Evolutionary conservation across 2,113 vertebrate species (phyloP), one percentile per base, ranked within the genome.

Genomic region (Urocolius indicus): DNA sequence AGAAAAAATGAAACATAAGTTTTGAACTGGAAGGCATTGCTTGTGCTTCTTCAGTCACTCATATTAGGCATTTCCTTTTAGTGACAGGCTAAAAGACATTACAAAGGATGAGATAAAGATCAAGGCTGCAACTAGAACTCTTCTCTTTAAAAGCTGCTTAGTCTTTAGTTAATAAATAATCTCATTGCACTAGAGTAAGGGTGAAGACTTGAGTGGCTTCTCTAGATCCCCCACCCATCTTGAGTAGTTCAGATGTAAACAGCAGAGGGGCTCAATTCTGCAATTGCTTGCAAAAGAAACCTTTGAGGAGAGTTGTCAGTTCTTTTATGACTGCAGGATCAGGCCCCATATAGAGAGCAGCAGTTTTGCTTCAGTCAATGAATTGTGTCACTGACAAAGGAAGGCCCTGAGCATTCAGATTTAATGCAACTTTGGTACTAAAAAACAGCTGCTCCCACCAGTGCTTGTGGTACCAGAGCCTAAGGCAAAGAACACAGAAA

Each of bases 151-250:
- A 91, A 78, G 74, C 75, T 88, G 72, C 36, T 88, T 83, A 46
- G 27, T 78, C 61, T 94, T 93, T 73, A 76, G 79, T 97, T 86
- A 96, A 96, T 95, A 96, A 96, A 96, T 97, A 97, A 94, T 87
- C 62, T 95, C 84, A 96, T 83, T 97, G 93, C 95, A 96, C 84
- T 65, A 74, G 62, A 30, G 45, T 86, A 96, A 82, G 43, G 84
- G 77, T 88, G 69, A 93, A 94, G 91, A 92, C 52, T 57, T 87
- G 54, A 82, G 84, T 58, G 84, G 81, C 57, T 80, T 95, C 61
- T 63, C 43, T 57, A 58, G 49, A 58, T 90, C 27, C 54, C 74
- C 49, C 89, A 90, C 87, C 27, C 52, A 79, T 48, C 46, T 32
- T 41, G 62, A 38, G 8, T 86, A 87, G 49, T 87, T 84, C 49